Evolutionary conservation across 2,113 vertebrate species (phyloP), one percentile per base, ranked within the genome.

Genomic region (Menura novaehollandiae): DNA sequence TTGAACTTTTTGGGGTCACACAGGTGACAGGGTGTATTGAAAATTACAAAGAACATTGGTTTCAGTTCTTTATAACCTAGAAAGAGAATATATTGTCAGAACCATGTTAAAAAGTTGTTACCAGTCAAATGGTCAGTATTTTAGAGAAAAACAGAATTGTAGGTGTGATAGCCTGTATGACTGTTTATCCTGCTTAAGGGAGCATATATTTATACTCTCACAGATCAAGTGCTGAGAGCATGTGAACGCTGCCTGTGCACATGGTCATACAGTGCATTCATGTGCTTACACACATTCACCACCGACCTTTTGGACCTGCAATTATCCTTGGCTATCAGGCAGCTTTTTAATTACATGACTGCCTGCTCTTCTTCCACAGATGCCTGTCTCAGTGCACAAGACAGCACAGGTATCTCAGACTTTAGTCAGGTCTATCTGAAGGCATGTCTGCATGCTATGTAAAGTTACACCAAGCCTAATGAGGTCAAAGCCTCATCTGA

Each of bases 381-480:
- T n/a, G 32, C 10, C 47, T 75, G 23, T 43, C 27, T 53, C 2
- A 3, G 22, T 20, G 37, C 2, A 0, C 41, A 60, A 77, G 72
- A 20, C 73, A 39, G 44, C 33, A 21, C 43, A 49, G n/a, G 52
- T 35, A 14, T 20, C 7, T 58, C n/a, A 7, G 17, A 5, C 20
- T 46, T 32, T 3, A 51, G 22, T 26, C 26, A 28, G 28, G 59
- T 49, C 35, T 58, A 3, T 67, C 39, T 49, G 28, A 68, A 77
- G 74, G 24, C 51, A 53, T 30, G 7, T 68, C 58, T 43, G 27
- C 0, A 0, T 52, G n/a, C 47, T 35, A 0, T 20, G 4, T 67
- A 8, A 51, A 51, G 67, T 67, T 62, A 56, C 7, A 52, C 22
- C 14, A 43, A 52, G 26, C 17, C 46, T 89, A 21, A 17, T 3